These are phyloP conservation scores for Galbula dea DNA, from an alignment of 2,113 vertebrate genomes.

Conservation along the genomic window DNA sequence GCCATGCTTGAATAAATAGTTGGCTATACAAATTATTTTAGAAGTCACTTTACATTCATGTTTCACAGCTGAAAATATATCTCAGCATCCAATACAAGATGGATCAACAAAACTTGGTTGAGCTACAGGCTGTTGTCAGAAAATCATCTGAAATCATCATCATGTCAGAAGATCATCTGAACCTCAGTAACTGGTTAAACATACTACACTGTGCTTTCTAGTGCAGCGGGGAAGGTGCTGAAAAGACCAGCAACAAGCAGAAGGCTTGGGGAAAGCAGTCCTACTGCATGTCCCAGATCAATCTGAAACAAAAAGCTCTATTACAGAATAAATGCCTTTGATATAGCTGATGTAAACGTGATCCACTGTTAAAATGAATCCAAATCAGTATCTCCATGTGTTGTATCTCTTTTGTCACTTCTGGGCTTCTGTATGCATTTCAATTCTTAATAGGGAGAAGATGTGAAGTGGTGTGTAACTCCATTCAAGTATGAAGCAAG, in stretches of 20 bases:
- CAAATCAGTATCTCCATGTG: background rate
- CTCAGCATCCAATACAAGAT: background rate
- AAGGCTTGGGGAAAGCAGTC: background rate
- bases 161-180: no score
- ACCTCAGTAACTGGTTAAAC: background rate
- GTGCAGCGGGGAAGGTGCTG: background rate
- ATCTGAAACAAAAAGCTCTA: background rate
- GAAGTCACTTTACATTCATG: background rate
- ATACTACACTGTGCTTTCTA: background rate
- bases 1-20: background rate
- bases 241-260: background rate
- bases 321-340: background rate
- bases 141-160: background rate
- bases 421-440: background rate
- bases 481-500: background rate
- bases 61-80: conserved; percentile 1
- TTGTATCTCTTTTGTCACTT: background rate
- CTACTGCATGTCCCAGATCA: background rate
- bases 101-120: background rate
- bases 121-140: background rate
- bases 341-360: background rate
- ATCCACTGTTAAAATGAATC: background rate
- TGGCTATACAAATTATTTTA: background rate
- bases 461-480: background rate
- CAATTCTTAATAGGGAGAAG: background rate